phyloP scores from a whole-genome alignment of 2,797 vertebrate species.

The Sebastes cheni region DNA sequence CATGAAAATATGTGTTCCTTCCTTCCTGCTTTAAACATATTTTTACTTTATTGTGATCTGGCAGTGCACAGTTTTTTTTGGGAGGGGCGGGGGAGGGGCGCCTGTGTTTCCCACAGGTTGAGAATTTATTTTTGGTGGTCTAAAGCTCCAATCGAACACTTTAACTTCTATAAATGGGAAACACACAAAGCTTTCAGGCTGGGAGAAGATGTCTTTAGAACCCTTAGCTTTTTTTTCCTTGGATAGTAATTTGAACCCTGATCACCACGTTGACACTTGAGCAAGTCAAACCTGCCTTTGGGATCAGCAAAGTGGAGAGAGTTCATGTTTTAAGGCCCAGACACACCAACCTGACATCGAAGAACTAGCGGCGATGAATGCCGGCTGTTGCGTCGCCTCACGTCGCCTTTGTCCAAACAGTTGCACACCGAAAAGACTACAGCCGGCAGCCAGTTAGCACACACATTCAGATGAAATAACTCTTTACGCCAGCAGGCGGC shows the following conservation, averaged over 20 bases:
- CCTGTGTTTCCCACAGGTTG: neutral
- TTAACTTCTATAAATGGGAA: neutral
- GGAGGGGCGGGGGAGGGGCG: neutral
- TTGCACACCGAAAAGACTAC: too few species aligned
- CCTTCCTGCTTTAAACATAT: neutral
- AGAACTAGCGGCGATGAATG: too few species aligned
- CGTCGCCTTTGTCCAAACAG: too few species aligned
- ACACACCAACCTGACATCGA: too few species aligned
- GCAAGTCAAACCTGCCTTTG: neutral
- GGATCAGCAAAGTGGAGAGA: neutral
- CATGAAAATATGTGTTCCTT: neutral
- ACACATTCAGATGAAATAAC: neutral
- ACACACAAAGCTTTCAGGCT: neutral
- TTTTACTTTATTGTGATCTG: conserved; percentile 5
- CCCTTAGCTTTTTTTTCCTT: neutral
- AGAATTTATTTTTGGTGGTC: neutral
- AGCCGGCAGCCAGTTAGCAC: too few species aligned
- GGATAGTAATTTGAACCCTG: neutral
- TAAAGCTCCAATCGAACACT: neutral
- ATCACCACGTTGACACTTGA: neutral
- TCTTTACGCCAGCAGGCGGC: too few species aligned
- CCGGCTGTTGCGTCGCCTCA: too few species aligned
- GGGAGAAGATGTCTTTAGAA: conserved; percentile 5
- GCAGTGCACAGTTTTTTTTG: neutral
- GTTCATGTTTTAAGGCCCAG: conserved; percentile 7